Percentiles rank a stretch among this genome's conserved stretches.
phyloP scores from a whole-genome alignment of 2,797 vertebrate genomes.

The Anguilla pacifica region DNA sequence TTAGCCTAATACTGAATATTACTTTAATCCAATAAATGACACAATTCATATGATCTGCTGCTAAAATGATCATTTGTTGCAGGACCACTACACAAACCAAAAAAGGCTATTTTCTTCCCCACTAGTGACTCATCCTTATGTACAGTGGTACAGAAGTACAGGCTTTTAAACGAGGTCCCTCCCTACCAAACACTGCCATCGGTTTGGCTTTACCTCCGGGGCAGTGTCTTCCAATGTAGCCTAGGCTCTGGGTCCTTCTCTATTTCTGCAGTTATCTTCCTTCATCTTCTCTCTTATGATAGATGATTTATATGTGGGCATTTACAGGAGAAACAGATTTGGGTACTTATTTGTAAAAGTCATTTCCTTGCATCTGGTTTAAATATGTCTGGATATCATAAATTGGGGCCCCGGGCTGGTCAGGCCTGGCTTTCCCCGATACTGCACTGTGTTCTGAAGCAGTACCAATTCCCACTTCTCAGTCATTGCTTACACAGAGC shows the following conservation, averaged over 20 bases:
- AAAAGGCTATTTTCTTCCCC: too few relatives aligned
- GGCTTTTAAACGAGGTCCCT: neutral
- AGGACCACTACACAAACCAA: too few relatives aligned
- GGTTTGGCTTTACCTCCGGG: neutral
- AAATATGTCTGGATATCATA: neutral
- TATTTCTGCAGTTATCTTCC: neutral
- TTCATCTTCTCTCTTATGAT: neutral
- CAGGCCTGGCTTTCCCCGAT: neutral
- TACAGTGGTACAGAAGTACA: neutral
- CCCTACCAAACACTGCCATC: neutral
- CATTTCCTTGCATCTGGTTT: neutral
- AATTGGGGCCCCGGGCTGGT: neutral
- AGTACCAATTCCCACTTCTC: neutral
- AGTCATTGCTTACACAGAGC: neutral
- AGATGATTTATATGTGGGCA: neutral
- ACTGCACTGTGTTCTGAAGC: neutral
- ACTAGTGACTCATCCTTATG: neutral
- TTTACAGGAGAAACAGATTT: neutral
- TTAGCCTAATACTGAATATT: neutral
- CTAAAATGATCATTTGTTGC: too few relatives aligned
- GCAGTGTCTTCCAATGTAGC: neutral
- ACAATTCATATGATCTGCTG: neutral
- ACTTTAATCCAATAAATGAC: neutral
- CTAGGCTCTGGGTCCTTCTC: neutral
- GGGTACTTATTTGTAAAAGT: neutral